Conservation (phyloP, 2,888 invertebrate species). For the Nebria brevicollis region DNA sequence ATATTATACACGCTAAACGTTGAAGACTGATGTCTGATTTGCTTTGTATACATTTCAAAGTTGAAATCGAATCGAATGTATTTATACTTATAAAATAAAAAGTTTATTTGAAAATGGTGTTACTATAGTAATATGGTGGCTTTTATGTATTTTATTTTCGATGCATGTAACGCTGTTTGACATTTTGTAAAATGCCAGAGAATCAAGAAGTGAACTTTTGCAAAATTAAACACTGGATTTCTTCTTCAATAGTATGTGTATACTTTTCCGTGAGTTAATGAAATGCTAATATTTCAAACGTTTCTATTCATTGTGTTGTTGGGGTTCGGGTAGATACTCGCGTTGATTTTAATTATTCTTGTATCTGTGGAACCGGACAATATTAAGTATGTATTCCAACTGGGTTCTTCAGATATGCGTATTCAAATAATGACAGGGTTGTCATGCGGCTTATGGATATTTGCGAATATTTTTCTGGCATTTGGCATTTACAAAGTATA, state of each 20-base stretch:
- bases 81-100: constrained; percentile 35
- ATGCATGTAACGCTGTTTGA: constrained; percentile 9
- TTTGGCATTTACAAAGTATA: constrained; percentile 19
- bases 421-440: background rate
- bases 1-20: constrained; percentile 33
- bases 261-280: constrained; percentile 24
- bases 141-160: constrained; percentile 14
- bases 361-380: background rate
- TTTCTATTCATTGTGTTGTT: background rate
- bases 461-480: constrained; percentile 15
- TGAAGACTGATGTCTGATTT: constrained; percentile 43
- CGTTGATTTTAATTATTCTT: background rate
- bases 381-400: background rate
- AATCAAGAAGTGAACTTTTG: constrained; percentile 23
- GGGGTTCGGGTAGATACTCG: background rate
- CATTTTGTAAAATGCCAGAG: constrained; percentile 6
- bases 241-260: constrained; percentile 25
- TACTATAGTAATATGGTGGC: constrained; percentile 2
- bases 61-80: constrained; percentile 23
- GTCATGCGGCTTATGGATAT: background rate
- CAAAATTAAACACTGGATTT: constrained; percentile 22
- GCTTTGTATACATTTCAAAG: constrained; percentile 37
- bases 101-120: constrained; percentile 25
- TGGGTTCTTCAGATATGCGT: background rate
- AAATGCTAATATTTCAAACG: background rate